Base-by-base conservation (phyloP, 2,797 vertebrate genomes). In the Cryptoblepharus egeriae region DNA sequence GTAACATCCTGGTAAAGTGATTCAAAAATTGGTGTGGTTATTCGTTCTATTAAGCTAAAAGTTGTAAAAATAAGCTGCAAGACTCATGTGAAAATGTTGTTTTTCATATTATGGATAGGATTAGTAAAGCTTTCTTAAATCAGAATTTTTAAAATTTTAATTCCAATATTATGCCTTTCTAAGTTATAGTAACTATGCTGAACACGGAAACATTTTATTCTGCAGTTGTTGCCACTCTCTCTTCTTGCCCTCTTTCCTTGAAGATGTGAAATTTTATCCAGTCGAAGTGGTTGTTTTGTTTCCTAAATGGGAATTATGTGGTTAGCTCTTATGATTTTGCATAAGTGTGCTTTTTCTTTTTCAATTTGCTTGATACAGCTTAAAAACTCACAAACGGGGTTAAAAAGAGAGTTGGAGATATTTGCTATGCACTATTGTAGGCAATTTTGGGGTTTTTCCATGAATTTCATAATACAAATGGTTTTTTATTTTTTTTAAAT, bases 201-300 rank as follows among this genome's bases (percentile, higher is more conserved):
- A 67, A 28, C 2, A 52, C 57, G n/a, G 49, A 67, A 74, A 13
- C 26, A 8, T n/a, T 77, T 24, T 67, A 49, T 35, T 10, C 12
- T 89, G 49, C 11, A 28, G 80, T 63, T 55, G 35, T 7, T 9
- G 39, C 22, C 42, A 28, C 16, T 65, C 88, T 83, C 79, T 32
- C 42, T 3, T 30, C 72, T 75, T 1, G 0, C 64, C 71, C 0
- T 68, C 45, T 83, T 8, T 8, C 60, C 49, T 52, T 52, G 49
- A 52, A 52, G 70, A 9, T 88, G 85, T 81, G 83, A 42, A 80
- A 63, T 61, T 79, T 61, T 37, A 73, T 73, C 32, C 28, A 16
- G 22, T 1, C 15, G n/a, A 81, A 12, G 4, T 9, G 45, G 49
- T 15, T 22, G 5, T 16, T 39, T 0, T 45, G 15, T 18, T 24